Evolutionary conservation across 1,140 invertebrate species (phyloP).

Genomic region (Pemphigus obesinymphae): DNA sequence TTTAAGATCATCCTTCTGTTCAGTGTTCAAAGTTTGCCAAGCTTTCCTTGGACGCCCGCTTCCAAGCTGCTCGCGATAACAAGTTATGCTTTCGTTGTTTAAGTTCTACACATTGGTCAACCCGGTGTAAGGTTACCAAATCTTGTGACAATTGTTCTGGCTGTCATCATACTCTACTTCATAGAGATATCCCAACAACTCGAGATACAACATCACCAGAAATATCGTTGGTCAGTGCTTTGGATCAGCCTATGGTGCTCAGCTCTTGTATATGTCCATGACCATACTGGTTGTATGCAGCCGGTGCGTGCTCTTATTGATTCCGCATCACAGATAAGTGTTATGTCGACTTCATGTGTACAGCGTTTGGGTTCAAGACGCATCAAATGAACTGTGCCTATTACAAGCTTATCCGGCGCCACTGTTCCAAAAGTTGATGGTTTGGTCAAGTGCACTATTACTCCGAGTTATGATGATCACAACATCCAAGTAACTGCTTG

Average conservation of each 20-base stretch:
- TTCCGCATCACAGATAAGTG: too few species aligned
- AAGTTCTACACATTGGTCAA: neutral
- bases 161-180: neutral
- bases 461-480: neutral
- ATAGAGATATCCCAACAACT: neutral
- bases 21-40: neutral
- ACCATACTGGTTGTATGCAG: too few species aligned
- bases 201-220: neutral
- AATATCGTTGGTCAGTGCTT: neutral
- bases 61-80: neutral
- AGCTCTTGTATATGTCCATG: neutral
- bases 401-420: neutral
- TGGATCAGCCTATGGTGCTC: neutral
- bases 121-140: neutral
- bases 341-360: neutral
- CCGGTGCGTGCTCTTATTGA: too few species aligned
- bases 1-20: neutral
- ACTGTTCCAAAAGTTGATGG: neutral
- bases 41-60: neutral
- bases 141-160: neutral
- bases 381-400: neutral
- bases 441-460: neutral
- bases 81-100: neutral
- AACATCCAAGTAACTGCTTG: too few species aligned
- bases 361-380: neutral